Percentiles rank a stretch among this genome's conserved stretches.
phyloP scores from a whole-genome alignment of 2,797 vertebrate genomes.

The Gallinago stenura region DNA sequence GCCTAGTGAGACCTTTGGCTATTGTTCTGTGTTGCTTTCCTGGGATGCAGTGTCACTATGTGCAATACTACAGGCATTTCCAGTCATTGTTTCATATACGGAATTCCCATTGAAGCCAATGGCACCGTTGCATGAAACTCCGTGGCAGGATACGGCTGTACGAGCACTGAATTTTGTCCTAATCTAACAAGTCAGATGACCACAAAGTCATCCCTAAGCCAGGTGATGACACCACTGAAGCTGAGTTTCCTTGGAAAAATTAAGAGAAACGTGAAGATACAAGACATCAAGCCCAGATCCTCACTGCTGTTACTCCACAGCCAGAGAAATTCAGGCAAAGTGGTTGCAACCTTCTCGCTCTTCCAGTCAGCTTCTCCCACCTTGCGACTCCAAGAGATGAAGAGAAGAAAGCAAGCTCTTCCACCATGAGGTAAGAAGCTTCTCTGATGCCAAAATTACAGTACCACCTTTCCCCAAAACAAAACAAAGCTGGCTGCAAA shows the following conservation, averaged over 20 bases:
- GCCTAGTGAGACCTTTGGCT: not conserved
- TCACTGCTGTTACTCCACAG: not conserved
- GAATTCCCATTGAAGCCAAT: constrained; percentile 9
- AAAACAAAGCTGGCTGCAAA: not conserved
- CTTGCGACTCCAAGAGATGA: not conserved
- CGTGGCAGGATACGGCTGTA: not conserved
- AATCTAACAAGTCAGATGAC: not conserved
- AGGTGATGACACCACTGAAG: not conserved
- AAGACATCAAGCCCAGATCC: not conserved
- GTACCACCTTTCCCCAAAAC: not conserved
- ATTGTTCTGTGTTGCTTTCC: constrained; percentile 38
- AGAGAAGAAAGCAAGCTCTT: not conserved
- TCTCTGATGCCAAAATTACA: not conserved
- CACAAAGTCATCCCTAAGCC: not conserved
- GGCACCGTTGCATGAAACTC: not conserved
- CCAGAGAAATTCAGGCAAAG: not conserved
- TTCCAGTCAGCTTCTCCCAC: not conserved
- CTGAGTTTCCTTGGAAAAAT: not conserved
- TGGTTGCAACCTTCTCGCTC: not conserved
- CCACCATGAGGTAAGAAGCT: not conserved
- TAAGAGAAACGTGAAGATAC: not conserved
- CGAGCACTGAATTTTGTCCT: not conserved
- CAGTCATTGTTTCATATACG: constrained; percentile 3
- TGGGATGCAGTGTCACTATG: constrained; percentile 3
- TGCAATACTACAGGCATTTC: constrained; percentile 31